Conservation (phyloP, 2,797 vertebrate genomes). For the Lagorchestes hirsutus region DNA sequence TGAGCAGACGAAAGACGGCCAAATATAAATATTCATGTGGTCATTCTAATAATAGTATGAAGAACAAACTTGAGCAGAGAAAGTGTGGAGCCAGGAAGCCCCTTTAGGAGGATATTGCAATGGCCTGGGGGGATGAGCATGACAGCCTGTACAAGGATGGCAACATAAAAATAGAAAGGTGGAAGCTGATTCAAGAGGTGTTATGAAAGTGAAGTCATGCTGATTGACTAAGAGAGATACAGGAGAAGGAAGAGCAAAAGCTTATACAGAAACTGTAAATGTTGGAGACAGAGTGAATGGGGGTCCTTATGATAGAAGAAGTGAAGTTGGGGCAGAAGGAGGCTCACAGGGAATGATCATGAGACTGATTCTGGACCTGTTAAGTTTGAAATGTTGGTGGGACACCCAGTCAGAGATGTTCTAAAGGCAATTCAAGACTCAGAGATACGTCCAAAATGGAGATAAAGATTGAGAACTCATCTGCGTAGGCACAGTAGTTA, state of each 20-base stretch:
- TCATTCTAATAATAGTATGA: not conserved
- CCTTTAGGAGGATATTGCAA: not conserved
- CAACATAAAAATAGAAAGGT: not conserved
- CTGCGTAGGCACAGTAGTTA: not conserved
- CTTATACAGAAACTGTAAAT: not conserved
- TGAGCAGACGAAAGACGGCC: not conserved
- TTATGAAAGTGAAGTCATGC: not conserved
- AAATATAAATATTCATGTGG: not conserved
- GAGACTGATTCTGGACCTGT: not conserved
- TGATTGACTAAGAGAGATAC: not conserved
- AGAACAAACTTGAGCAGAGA: not conserved
- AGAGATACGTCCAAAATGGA: not conserved
- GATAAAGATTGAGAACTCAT: not conserved
- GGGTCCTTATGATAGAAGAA: not conserved
- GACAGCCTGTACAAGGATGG: not conserved
- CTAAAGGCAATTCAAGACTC: not conserved
- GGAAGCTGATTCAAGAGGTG: not conserved
- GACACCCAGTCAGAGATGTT: not conserved
- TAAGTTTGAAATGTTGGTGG: not conserved
- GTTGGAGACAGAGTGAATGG: not conserved
- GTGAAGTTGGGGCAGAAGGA: not conserved
- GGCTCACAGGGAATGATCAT: not conserved
- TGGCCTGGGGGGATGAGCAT: not conserved
- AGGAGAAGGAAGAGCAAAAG: not conserved
- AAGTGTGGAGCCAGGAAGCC: not conserved